Evolutionary conservation across 2,113 vertebrate genomes (phyloP).

Genomic region (Nothoprocta pentlandii): DNA sequence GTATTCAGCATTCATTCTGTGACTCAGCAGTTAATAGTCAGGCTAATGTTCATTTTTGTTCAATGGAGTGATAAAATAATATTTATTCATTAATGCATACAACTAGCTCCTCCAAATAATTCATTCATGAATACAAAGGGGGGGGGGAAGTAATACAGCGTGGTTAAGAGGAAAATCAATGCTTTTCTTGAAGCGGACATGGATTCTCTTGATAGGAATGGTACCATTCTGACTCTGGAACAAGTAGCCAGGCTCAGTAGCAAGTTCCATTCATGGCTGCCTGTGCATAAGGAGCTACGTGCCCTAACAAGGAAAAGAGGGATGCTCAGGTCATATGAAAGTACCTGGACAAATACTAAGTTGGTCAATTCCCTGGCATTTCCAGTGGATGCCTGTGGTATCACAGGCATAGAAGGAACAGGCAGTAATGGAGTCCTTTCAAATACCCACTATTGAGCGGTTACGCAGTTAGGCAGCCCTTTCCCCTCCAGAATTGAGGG

Average conservation of each 20-base stretch:
- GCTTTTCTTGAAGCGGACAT: not conserved
- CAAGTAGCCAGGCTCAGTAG: not conserved
- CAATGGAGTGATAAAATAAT: not conserved
- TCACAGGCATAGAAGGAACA: not conserved
- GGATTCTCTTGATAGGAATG: not conserved
- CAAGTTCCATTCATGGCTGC: not conserved
- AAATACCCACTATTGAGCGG: not conserved
- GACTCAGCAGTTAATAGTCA: not conserved
- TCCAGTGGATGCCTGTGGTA: not conserved
- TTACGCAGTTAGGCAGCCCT: not conserved
- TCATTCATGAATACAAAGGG: not conserved
- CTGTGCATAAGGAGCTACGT: not conserved
- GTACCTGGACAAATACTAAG: not conserved
- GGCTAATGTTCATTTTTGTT: not conserved
- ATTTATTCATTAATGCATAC: not conserved
- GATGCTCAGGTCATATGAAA: not conserved
- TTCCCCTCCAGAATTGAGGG: not conserved
- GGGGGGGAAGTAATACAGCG: not conserved
- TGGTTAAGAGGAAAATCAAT: not conserved
- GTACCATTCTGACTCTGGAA: not conserved
- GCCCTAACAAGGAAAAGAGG: not conserved
- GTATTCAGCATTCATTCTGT: not conserved
- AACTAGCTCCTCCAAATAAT: not conserved
- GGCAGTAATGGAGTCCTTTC: not conserved
- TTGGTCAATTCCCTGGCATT: not conserved